Base-by-base conservation (phyloP, 2,888 invertebrate species). In the Amiota minor region DNA sequence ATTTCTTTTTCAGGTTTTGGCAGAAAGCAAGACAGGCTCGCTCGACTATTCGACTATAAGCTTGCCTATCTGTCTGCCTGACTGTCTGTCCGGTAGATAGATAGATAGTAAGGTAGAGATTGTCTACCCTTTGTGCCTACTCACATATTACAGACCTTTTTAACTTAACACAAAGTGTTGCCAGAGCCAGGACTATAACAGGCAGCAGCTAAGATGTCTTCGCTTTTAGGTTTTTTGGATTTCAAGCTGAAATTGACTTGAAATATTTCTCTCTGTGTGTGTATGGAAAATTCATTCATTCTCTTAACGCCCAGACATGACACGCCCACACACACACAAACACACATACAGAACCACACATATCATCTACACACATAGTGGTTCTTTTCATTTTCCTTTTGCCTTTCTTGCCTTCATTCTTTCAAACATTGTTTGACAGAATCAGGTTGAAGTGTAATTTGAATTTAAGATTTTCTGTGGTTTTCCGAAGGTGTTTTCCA, bases 381-480 rank as follows among this genome's bases (percentile, higher is more conserved):
- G 35, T 62, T n/a, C 23, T 45, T 59, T n/a, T 59, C 59, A 35
- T 35, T 35, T 35, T 35, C 35, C 6, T 35, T 35, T 35, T 35
- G 35, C 6, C 35, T 35, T 35, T 35, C 20, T 11, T 45, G 45
- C 23, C 12, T 45, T 23, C 62, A 12, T 59, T n/a, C 59, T 65
- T 47, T 47, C 59, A 47, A 47, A 53, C 62, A 23, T 14, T 23
- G 67, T 23, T 67, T 53, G 67, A 80, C 81, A 79, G 79, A 79
- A 80, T 78, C 79, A 80, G 82, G 72, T 77, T 83, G 80, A 84
- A 84, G 79, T 80, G 86, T 86, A 86, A 86, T 83, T 83, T 83
- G 82, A 83, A 83, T 83, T 83, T 83, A 86, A 83, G 86, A 83
- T 83, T 86, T 83, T 74, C 85, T 84, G 83, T 74, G 86, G 80